Evolutionary conservation across 2,113 vertebrate species (phyloP), one percentile per base, ranked within the genome.

Genomic region (Oenanthe oenanthe): DNA sequence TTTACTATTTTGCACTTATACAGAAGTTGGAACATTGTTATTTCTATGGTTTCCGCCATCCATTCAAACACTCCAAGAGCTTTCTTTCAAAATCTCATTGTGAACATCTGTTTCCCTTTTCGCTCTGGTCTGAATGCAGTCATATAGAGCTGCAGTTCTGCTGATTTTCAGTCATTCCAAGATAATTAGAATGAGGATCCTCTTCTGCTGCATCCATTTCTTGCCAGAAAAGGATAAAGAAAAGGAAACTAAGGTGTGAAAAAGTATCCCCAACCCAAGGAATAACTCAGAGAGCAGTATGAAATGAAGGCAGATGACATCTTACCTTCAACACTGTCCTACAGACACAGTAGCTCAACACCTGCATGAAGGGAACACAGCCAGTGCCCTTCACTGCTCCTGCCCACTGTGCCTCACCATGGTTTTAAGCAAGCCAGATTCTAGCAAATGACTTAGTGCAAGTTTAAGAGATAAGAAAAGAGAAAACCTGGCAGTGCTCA

Each of bases 31-130:
- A 89, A 57, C 12, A 1, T 81, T 91, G 81, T 95, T 95, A 72
- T 89, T 89, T 75, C 85, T 94, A 82, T 83, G 88, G 85, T 76
- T 92, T 94, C 38, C 50, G 50, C 62, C 85, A 68, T 68, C 85
- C 74, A 85, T 61, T 20, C 82, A 96, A 90, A 89, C 31, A 51
- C 42, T 76, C 40, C 63, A 75, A 66, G 68, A 74, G 45, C 58
- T 65, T 92, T 79, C 54, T 94, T 91, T 88, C 74, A 79, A 75
- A 90, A 71, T 92, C 79, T 88, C 84, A 78, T 82, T 86, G 63
- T 47, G 56, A 97, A 92, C 96, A 97, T 94, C 88, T 90, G 88
- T 68, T 96, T 92, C 79, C 91, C 88, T 95, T 93, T 91, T 70
- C 58, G 62, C 36, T 68, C 87, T 89, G 47, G 53, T 91, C 72